These are phyloP conservation scores for Synergus umbraculus DNA, from an alignment of 2,888 invertebrate genomes.

Conservation along the genomic window DNA sequence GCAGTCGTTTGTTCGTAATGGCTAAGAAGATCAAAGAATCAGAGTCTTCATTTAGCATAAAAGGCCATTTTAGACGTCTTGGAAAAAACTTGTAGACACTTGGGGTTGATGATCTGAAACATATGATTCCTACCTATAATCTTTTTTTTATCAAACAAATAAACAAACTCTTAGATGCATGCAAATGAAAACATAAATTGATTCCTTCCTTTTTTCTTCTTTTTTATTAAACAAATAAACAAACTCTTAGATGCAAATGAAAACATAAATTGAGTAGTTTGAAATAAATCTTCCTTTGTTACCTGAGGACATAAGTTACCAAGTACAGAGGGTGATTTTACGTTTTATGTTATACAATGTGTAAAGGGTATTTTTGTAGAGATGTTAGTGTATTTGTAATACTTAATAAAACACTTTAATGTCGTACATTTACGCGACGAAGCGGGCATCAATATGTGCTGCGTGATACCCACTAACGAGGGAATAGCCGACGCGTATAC, in stretches of 20 bases:
- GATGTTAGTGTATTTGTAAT: constrained; percentile 24
- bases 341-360: constrained; percentile 1
- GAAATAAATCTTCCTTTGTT: constrained; percentile 32
- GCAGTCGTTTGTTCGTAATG: neutral
- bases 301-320: constrained; percentile 13
- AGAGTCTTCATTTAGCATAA: no score
- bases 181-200: constrained; percentile 33
- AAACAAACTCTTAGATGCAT: constrained; percentile 4
- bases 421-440: constrained; percentile 15
- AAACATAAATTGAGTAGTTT: constrained; percentile 27
- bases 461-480: constrained; percentile 28
- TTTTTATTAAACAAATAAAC: neutral
- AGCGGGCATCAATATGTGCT: constrained; percentile 14
- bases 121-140: neutral
- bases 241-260: constrained; percentile 21
- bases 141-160: neutral
- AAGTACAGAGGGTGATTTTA: neutral
- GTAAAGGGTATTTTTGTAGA: neutral
- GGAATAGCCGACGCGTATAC: neutral
- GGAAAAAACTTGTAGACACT: neutral
- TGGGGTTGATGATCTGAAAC: neutral
- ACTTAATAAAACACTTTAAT: constrained; percentile 40
- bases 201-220: no score
- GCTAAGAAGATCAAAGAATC: neutral
- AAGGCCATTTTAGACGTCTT: no score